Evolutionary conservation across 2,797 vertebrate species (phyloP), one percentile per base, ranked within the genome.

Genomic region (Coccyzus lansbergi): DNA sequence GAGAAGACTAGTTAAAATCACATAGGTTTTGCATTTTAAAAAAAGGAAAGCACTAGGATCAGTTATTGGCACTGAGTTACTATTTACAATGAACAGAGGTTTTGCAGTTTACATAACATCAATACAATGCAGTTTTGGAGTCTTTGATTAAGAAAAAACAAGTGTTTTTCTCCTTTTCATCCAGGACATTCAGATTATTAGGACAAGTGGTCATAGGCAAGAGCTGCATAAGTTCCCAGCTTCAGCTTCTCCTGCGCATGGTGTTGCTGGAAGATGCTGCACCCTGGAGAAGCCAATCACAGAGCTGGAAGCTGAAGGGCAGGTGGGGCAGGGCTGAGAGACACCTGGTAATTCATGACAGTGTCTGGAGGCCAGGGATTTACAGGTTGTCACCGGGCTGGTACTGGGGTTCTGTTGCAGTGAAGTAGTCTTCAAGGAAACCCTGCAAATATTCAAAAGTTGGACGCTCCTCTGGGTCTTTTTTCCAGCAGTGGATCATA

Each of bases 401-500:
- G 97, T 99, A 99, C 97, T 99, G 99, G 97, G 99, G 99, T 97
- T 99, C 99, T 34, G 99, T 99, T 85, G 99, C 99, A 17, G 99
- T 99, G 97, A 99, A 99, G 98, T 99, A 99, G 98, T 99, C 99
- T 98, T 99, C 99, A 96, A 99, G 98, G 97, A 99, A 99, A 97
- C 99, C 98, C 97, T 99, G 99, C 94, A 99, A 98, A 96, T 99
- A 99, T 94, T 99, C 99, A 6, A 99, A 99, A 83, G 99, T 99
- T 80, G 99, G 99, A 83, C 99, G 98, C 77, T 99, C 99, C 94
- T 99, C 99, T 0, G 99, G 98, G 85, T 99, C 99, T 97, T 99
- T 99, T 97, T 99, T 99, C 99, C 99, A 99, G 98, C 99, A 99
- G 97, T 99, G 99, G 93, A 99, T 98, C 99, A 99, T 99, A 76